Evolutionary conservation across 64 coral and sea anemone species (phyloP), one percentile per base, ranked within the genome.

Genomic region (Montipora sp.): DNA sequence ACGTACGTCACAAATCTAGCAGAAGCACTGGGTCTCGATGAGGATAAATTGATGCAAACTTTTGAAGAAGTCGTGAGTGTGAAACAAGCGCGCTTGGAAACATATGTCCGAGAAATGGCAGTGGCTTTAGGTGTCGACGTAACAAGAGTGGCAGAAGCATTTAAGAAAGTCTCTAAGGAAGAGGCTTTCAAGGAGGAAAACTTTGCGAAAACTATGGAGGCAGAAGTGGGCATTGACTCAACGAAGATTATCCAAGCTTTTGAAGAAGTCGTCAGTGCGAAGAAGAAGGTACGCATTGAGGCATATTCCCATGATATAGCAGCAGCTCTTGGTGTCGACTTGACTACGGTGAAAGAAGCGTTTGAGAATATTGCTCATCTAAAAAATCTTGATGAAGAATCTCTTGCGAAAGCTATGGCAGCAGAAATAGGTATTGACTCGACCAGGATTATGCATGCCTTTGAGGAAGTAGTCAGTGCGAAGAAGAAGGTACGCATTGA

Each of bases 1-100:
- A 50, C 75, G 44, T 90, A 72, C 53, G 88, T 87, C 0, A 80
- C 68, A 46, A 84, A 60, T 51, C 49, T 84, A 15, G 88, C 93
- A 36, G 23, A 48, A 23, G 80, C 60, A 10, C 80, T 94, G 14
- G 93, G 93, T 3, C 75, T 94, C 70, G 66, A 79, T 51, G 27
- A 19, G 2, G 43, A 45, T 68, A 0, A 63, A 75, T 84, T 74
- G 75, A 21, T 92, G 73, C 2, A 71, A 21, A 15, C 18, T 0
- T 71, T 71, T 21, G 14, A n/a, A 23, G 20, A 71, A 71, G 19
- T 23, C 5, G 19, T 9, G 5, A 15, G 5, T 9, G 68, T 8
- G 14, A 23, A 71, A 19, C 10, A 15, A 15, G 18, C 14, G 21
- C 3, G 68, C 68, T 7, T 2, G 68, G 68, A 22, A 21, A 23